Conservation (phyloP, 2,888 invertebrate genomes). For the Helobdella robusta region DNA sequence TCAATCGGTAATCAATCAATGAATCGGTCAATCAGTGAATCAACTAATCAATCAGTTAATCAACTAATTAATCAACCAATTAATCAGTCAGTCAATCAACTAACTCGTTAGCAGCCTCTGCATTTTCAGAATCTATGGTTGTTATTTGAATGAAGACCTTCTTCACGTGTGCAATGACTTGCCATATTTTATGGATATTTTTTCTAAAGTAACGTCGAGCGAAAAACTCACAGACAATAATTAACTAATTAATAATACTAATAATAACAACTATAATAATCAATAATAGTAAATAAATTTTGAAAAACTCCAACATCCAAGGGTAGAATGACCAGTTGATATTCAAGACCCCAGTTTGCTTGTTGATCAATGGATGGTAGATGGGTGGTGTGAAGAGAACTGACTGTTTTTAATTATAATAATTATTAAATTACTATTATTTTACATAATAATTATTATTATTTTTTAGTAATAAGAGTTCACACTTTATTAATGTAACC, state of each 20-base stretch:
- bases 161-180: background rate
- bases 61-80: background rate
- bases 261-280: background rate
- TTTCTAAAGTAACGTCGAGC: no score
- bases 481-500: background rate
- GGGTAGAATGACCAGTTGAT: conserved; percentile 69
- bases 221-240: no score
- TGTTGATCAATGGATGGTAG: conserved; percentile 76
- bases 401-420: conserved; percentile 54
- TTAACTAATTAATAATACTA: background rate
- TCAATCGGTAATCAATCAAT: no score
- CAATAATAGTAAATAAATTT: background rate
- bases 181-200: conserved; percentile 1
- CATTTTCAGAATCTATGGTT: background rate
- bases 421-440: background rate
- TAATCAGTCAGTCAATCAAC: background rate
- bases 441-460: background rate
- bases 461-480: background rate
- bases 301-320: conserved; percentile 58
- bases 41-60: no score
- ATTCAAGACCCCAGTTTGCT: conserved; percentile 67
- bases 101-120: conserved; percentile 1
- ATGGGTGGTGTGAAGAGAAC: conserved; percentile 72
- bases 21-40: no score
- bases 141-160: background rate